Evolutionary conservation across 1,140 invertebrate genomes (phyloP), one percentile per base, ranked within the genome.

Genomic region (Lepidostoma basale): DNA sequence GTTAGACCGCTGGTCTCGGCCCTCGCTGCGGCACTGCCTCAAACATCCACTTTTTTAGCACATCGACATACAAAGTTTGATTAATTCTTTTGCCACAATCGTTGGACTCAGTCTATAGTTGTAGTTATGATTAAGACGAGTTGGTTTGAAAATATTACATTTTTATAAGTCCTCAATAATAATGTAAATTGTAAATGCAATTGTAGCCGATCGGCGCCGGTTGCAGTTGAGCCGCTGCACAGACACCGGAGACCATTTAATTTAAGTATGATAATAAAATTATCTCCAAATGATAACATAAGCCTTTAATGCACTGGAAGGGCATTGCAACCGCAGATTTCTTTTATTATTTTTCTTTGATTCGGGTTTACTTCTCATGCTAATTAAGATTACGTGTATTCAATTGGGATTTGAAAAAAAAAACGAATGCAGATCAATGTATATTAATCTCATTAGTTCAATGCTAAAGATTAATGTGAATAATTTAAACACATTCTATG

Each of bases 11-110:
- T n/a, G n/a, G n/a, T n/a, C n/a, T n/a, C 23, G 33, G 5, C 59
- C 47, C 22, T 47, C 40, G 12, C 30, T 30, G 28, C 42, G 25
- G 54, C 33, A 18, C 60, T 23, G 9, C 22, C 33, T 28, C 64
- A 59, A 36, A 52, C 58, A 64, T 56, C 62, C 47, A 65, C 70
- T 72, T 72, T 72, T 72, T 65, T 63, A 45, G 54, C 26, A 47
- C 40, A 14, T 42, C 65, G 58, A 45, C 62, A 66, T 66, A 68
- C 70, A 67, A 72, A 62, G 42, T 68, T 68, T 72, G 70, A 72
- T 72, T 72, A 72, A 72, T 72, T 67, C 60, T 49, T 67, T 58
- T 62, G 68, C 59, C 58, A 62, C 63, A 63, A 30, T 56, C 30
- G 39, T 22, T 14, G 40, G 58, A 68, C 59, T 56, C 67, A n/a